Percentiles rank a stretch among this genome's conserved stretches.
Evolutionary conservation across 2,113 vertebrate species (phyloP).

Genomic region (Polypterus bichir): DNA sequence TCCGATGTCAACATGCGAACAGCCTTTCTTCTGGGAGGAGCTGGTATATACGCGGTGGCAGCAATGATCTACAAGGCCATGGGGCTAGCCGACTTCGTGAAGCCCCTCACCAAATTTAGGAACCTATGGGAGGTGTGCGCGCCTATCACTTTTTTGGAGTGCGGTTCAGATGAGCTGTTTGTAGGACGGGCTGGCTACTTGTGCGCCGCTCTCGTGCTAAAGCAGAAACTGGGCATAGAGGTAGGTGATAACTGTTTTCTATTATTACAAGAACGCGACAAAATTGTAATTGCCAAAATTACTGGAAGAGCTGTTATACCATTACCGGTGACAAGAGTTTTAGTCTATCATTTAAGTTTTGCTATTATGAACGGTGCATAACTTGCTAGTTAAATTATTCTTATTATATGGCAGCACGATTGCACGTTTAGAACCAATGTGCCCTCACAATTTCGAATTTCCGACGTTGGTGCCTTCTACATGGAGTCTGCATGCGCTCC

Average conservation of each 20-base stretch:
- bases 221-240: slow-evolving; percentile 72
- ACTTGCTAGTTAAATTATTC: no score
- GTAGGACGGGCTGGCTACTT: slow-evolving; percentile 74
- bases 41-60: slow-evolving; percentile 68
- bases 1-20: slow-evolving; percentile 63
- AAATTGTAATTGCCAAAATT: no score
- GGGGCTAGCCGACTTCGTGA: slow-evolving; percentile 55
- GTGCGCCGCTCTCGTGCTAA: slow-evolving; percentile 70
- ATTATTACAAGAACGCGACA: no score
- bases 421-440: no score
- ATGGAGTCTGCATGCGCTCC: no score
- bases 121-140: slow-evolving; percentile 63
- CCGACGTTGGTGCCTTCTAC: no score
- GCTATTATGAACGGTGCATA: no score
- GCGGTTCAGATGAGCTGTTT: slow-evolving; percentile 80
- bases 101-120: slow-evolving; percentile 61
- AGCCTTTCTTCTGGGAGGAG: slow-evolving; percentile 69
- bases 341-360: no score
- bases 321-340: no score
- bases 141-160: slow-evolving; percentile 67
- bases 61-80: slow-evolving; percentile 65
- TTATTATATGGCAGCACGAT: no score
- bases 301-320: no score
- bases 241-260: slow-evolving; percentile 35
- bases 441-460: no score